phyloP scores from a whole-genome alignment of 2,888 invertebrate genomes.

The Anthophora plumipes region DNA sequence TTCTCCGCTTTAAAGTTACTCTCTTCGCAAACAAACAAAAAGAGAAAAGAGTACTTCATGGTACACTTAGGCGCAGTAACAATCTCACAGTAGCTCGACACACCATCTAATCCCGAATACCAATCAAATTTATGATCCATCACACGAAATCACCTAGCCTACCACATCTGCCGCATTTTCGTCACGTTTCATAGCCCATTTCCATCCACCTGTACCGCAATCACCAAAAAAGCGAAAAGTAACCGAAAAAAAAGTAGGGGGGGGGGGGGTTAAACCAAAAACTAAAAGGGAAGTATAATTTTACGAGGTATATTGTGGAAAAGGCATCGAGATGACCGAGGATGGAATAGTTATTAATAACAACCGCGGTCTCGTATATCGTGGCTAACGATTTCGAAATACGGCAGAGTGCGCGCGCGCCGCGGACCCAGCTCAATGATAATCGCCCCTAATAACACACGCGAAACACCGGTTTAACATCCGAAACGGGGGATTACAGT shows the following conservation, averaged over 20 bases:
- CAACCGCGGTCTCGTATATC: conserved; percentile 30
- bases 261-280: neutral
- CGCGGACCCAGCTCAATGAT: conserved; percentile 27
- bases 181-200: neutral
- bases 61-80: too few species aligned
- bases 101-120: too few species aligned
- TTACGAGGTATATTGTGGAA: conserved; percentile 16
- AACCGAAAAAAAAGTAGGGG: too few species aligned
- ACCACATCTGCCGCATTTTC: neutral
- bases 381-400: conserved; percentile 38
- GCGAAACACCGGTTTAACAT: conserved; percentile 21
- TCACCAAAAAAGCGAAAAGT: too few species aligned
- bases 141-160: neutral
- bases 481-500: conserved; percentile 37
- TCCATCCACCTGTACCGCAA: neutral
- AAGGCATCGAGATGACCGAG: conserved; percentile 3
- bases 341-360: conserved; percentile 48
- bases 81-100: too few species aligned
- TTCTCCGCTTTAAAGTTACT: too few species aligned
- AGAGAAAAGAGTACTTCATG: too few species aligned
- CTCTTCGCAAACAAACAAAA: too few species aligned
- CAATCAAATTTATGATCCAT: too few species aligned
- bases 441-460: conserved; percentile 55
- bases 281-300: conserved; percentile 2
- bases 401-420: neutral